A percentile compares a stretch with the other conserved stretches of the same genome.
Evolutionary conservation across 1,140 invertebrate species (phyloP).

Genomic region (Bombus haemorrhoidalis): DNA sequence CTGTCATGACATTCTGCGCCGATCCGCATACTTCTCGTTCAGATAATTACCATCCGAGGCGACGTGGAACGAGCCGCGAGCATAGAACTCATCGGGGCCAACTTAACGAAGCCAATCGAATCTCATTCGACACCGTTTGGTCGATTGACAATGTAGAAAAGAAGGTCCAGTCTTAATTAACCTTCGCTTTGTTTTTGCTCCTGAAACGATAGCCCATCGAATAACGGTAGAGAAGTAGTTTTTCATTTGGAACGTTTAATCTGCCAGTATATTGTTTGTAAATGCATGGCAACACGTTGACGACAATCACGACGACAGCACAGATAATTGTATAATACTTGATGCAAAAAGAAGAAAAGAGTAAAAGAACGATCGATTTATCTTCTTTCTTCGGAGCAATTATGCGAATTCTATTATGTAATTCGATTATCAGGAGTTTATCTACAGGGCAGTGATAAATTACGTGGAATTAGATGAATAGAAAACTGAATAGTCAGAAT

Average conservation of each 20-base stretch:
- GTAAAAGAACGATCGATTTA: slow-evolving; percentile 18
- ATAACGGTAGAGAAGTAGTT: background rate
- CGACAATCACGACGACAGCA: background rate
- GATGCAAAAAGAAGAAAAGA: background rate
- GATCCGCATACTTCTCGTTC: slow-evolving; percentile 46
- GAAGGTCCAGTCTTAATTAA: background rate
- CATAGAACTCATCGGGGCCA: background rate
- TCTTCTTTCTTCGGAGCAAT: slow-evolving; percentile 18
- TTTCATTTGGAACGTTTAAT: background rate
- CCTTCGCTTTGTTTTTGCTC: background rate
- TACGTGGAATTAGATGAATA: background rate
- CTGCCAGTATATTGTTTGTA: background rate
- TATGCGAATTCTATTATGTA: slow-evolving; percentile 4
- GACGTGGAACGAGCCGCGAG: background rate
- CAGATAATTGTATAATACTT: background rate
- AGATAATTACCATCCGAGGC: slow-evolving; percentile 28
- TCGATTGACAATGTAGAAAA: background rate
- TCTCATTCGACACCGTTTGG: background rate
- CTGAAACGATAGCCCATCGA: background rate
- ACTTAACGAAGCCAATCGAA: background rate
- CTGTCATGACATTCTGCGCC: slow-evolving; percentile 41
- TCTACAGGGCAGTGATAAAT: background rate
- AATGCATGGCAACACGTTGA: background rate
- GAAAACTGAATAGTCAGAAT: background rate
- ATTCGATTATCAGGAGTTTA: background rate